Conservation (phyloP, 2,888 invertebrate genomes). For the Lampropteryx suffumata region DNA sequence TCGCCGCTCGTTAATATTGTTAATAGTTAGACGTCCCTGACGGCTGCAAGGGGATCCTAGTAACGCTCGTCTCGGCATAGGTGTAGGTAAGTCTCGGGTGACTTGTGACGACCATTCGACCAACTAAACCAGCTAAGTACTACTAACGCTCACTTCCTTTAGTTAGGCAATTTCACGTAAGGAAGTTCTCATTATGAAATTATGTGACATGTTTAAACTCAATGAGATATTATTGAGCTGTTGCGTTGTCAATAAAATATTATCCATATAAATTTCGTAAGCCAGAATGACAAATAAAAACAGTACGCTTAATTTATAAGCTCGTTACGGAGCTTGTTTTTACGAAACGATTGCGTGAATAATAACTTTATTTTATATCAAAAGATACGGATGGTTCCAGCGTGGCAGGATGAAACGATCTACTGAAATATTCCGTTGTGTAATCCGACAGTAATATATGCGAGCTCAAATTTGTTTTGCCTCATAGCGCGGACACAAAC, state of each 20-base stretch:
- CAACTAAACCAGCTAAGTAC: constrained; percentile 1
- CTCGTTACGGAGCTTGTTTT: constrained; percentile 17
- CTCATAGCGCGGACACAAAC: constrained; percentile 56
- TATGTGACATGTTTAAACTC: background rate
- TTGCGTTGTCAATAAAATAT: background rate
- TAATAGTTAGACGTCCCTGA: constrained; percentile 50
- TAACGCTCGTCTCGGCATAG: constrained; percentile 17
- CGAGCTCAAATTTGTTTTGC: constrained; percentile 48
- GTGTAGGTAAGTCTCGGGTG: constrained; percentile 17
- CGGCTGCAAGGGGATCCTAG: constrained; percentile 35
- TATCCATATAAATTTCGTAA: constrained; percentile 1
- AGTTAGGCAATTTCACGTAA: constrained; percentile 6
- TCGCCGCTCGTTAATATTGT: constrained; percentile 55
- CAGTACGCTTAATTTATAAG: constrained; percentile 16
- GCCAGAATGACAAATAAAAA: constrained; percentile 15
- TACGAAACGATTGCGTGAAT: constrained; percentile 17
- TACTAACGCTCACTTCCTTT: constrained; percentile 22
- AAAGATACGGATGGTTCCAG: constrained; percentile 13
- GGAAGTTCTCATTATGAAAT: constrained; percentile 20
- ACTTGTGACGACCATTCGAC: background rate
- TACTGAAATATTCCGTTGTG: constrained; percentile 45
- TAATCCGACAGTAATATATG: constrained; percentile 54
- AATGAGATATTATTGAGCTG: background rate
- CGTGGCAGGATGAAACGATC: constrained; percentile 33
- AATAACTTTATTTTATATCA: constrained; percentile 21